phyloP scores from a whole-genome alignment of 2,113 vertebrate species.

The Ornithorhynchus anatinus region DNA sequence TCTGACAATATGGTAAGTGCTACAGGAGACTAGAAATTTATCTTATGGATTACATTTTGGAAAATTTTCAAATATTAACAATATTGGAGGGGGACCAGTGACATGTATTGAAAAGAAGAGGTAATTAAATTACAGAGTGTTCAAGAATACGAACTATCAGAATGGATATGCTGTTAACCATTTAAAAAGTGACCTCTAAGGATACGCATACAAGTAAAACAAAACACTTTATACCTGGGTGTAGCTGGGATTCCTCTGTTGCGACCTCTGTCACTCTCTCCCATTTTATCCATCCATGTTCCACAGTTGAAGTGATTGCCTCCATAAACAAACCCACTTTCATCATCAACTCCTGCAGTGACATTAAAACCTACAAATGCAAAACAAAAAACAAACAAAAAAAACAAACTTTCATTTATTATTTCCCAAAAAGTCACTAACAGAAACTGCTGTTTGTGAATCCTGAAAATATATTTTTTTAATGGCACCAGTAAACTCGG shows the following conservation, averaged over 20 bases:
- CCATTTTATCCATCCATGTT: conserved; percentile 99
- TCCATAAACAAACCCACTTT: conserved; percentile 91
- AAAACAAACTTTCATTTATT: no score
- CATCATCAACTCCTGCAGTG: conserved; percentile 73
- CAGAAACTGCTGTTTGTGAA: no score
- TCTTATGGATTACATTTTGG: not conserved
- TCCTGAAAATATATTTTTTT: no score
- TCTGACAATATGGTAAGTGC: not conserved
- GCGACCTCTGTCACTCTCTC: conserved; percentile 86
- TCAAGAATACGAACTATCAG: not conserved
- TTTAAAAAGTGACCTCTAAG: not conserved
- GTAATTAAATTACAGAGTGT: not conserved
- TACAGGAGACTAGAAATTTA: not conserved
- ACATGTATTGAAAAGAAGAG: no score
- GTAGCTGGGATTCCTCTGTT: conserved; percentile 94
- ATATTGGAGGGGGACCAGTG: no score
- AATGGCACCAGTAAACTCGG: no score
- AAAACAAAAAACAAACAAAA: conserved; percentile 21
- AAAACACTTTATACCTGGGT: conserved; percentile 69
- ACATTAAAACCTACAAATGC: conserved; percentile 83
- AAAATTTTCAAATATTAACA: not conserved
- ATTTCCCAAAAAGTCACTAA: no score
- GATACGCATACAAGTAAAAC: not conserved
- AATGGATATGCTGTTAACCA: not conserved
- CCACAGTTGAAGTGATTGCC: conserved; percentile 96